These are phyloP conservation scores for Harpalus rufipes DNA, from an alignment of 2,888 invertebrate genomes.

Conservation along the genomic window DNA sequence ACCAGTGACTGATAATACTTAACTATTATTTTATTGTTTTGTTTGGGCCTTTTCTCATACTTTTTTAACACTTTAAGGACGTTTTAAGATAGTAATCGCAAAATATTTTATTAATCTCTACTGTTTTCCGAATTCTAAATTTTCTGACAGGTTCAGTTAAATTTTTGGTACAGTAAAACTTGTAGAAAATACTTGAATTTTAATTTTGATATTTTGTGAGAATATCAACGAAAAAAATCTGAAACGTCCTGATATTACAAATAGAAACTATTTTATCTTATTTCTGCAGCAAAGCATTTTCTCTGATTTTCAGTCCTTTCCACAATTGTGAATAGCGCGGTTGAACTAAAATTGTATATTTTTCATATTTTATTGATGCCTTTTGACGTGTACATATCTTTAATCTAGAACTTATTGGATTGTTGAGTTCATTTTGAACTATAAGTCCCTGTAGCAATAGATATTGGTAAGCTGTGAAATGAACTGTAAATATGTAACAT, in stretches of 20 bases:
- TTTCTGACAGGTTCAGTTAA: too few species aligned
- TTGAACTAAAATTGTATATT: conserved; percentile 29
- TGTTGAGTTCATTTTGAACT: conserved; percentile 52
- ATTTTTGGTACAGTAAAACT: too few species aligned
- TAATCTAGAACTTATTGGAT: conserved; percentile 59
- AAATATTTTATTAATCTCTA: too few species aligned
- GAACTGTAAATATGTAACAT: conserved; percentile 64
- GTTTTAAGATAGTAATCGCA: not conserved
- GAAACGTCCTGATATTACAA: not conserved
- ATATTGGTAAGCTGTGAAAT: conserved; percentile 64
- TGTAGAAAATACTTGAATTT: too few species aligned
- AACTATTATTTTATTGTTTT: conserved; percentile 2
- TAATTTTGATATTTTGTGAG: too few species aligned
- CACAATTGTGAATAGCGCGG: conserved; percentile 19
- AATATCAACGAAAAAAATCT: too few species aligned
- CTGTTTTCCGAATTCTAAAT: too few species aligned
- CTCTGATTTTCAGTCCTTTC: not conserved
- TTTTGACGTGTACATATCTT: conserved; percentile 66
- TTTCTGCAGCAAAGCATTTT: not conserved
- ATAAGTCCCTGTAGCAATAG: conserved; percentile 61
- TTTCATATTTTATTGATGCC: conserved; percentile 60
- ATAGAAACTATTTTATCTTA: not conserved
- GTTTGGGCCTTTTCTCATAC: not conserved
- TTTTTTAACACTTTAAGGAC: not conserved
- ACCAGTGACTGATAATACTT: conserved; percentile 51